Percentiles rank a stretch among this genome's conserved stretches.
These are phyloP conservation scores for Aplysia californica DNA, from an alignment of 1,140 invertebrate genomes.

Conservation along the genomic window DNA sequence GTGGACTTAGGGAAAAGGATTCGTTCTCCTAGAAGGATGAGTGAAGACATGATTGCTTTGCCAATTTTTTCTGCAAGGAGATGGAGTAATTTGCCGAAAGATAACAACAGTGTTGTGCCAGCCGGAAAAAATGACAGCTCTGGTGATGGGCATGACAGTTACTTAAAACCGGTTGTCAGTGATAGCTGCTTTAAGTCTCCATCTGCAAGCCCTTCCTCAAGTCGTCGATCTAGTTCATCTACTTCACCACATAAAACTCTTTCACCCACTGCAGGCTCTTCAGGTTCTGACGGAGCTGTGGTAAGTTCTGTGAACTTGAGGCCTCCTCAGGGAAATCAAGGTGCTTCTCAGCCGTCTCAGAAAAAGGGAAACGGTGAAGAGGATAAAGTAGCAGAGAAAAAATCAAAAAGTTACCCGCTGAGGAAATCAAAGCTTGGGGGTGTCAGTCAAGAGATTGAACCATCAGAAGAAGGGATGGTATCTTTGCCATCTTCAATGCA, in stretches of 20 bases:
- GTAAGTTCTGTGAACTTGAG: too few species aligned
- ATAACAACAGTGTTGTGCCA: background rate
- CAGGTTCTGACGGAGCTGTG: too few species aligned
- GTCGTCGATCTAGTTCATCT: background rate
- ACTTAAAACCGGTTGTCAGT: background rate
- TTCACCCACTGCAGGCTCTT: background rate
- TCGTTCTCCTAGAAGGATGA: conserved; percentile 23
- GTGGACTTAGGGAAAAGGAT: conserved; percentile 18
- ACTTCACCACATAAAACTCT: background rate
- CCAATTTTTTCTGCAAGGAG: conserved; percentile 20
- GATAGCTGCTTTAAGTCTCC: background rate
- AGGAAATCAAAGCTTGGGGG: too few species aligned
- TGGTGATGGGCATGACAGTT: background rate
- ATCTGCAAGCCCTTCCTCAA: background rate
- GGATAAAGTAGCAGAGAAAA: too few species aligned
- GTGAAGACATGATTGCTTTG: conserved; percentile 30
- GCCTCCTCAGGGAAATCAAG: too few species aligned
- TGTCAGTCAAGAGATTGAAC: too few species aligned
- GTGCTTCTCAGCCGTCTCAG: too few species aligned
- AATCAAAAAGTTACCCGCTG: too few species aligned
- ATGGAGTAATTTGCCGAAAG: conserved; percentile 19
- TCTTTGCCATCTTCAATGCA: too few species aligned
- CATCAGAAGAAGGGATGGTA: too few species aligned
- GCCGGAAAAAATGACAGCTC: background rate
- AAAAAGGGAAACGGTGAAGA: too few species aligned